A percentile compares a stretch with the other conserved stretches of the same genome.
phyloP scores from a whole-genome alignment of 1,140 invertebrate genomes.

The Drosophila pruinosa region DNA sequence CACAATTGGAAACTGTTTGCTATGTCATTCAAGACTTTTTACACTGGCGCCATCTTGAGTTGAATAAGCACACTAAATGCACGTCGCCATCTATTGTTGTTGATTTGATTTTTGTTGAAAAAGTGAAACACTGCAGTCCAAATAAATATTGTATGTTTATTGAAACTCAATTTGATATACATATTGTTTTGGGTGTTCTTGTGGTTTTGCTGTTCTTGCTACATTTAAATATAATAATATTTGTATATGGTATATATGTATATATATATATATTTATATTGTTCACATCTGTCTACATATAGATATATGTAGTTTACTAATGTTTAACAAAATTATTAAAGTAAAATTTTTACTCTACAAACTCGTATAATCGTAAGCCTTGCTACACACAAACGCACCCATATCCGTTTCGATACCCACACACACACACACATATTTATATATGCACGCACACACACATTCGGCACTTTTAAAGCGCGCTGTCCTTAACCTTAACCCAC shows the following conservation, averaged over 20 bases:
- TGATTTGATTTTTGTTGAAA: neutral
- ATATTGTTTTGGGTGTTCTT: conserved; percentile 53
- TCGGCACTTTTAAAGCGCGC: conserved; percentile 73
- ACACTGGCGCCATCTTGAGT: neutral
- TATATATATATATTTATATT: conserved; percentile 51
- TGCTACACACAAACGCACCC: conserved; percentile 36
- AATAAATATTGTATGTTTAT: conserved; percentile 78
- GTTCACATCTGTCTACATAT: conserved; percentile 58
- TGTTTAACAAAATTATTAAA: conserved; percentile 59
- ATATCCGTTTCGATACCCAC: neutral
- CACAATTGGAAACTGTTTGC: neutral
- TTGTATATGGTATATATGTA: conserved; percentile 43
- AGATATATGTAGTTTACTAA: conserved; percentile 48
- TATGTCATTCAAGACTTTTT: neutral
- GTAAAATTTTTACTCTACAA: conserved; percentile 37
- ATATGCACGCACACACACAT: conserved; percentile 25
- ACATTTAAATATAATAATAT: conserved; percentile 67
- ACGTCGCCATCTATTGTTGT: neutral
- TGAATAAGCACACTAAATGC: neutral
- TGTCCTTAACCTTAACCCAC: conserved; percentile 39
- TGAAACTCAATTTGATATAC: conserved; percentile 80
- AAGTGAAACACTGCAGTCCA: conserved; percentile 6
- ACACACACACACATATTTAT: neutral
- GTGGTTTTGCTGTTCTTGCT: conserved; percentile 36
- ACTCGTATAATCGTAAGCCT: conserved; percentile 53